phyloP scores from a whole-genome alignment of 2,113 vertebrate genomes.

The Corythaeola cristata region DNA sequence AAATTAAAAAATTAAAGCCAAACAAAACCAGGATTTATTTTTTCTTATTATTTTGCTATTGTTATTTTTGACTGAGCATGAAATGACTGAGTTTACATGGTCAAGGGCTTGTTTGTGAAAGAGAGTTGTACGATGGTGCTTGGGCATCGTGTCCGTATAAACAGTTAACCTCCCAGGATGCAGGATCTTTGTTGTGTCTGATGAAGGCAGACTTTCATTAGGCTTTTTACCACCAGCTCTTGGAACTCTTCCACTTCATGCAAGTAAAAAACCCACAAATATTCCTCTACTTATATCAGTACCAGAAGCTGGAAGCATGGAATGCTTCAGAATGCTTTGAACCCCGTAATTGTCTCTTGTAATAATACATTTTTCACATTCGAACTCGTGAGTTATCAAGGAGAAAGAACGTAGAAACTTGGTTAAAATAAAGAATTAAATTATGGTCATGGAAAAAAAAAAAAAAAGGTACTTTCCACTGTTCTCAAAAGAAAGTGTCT shows the following conservation, averaged over 20 bases:
- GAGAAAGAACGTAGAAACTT: conserved; percentile 72
- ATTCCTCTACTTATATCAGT: conserved; percentile 80
- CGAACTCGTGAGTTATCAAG: conserved; percentile 78
- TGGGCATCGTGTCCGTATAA: conserved; percentile 44
- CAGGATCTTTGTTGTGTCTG: conserved; percentile 74
- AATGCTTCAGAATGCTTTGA: conserved; percentile 79
- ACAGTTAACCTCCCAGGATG: conserved; percentile 72
- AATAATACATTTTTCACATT: conserved; percentile 82
- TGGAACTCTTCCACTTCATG: conserved; percentile 88
- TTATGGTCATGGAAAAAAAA: conserved; percentile 72
- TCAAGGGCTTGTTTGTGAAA: conserved; percentile 52
- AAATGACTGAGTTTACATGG: background rate
- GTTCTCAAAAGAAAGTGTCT: conserved; percentile 70
- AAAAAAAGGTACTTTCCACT: conserved; percentile 72
- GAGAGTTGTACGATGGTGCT: conserved; percentile 1
- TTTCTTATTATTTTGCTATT: background rate
- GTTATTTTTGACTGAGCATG: conserved; percentile 51
- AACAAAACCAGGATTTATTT: background rate
- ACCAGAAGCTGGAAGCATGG: conserved; percentile 79
- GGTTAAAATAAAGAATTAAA: conserved; percentile 78
- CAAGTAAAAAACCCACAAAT: conserved; percentile 84
- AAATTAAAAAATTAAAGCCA: background rate
- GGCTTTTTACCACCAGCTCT: conserved; percentile 81
- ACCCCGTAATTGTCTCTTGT: conserved; percentile 80
- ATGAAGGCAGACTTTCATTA: conserved; percentile 86